These are phyloP conservation scores for Euura saliciscinereae DNA, from an alignment of 1,140 invertebrate genomes.

Conservation along the genomic window DNA sequence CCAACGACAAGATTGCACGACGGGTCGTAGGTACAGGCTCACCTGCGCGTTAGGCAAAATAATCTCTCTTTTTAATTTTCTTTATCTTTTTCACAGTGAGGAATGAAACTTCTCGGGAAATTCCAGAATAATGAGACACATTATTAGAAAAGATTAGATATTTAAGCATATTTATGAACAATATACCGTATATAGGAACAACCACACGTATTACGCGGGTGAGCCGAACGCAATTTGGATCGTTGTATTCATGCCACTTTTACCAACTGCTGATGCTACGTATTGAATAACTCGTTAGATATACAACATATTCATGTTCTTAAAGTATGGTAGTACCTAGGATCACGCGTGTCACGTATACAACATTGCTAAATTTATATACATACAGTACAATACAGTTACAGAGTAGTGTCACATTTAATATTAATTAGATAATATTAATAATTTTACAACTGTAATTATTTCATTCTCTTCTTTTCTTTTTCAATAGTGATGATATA, in stretches of 20 bases:
- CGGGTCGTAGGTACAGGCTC: neutral
- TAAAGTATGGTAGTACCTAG: constrained; percentile 25
- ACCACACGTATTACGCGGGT: neutral
- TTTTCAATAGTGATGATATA: constrained; percentile 15
- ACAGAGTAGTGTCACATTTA: constrained; percentile 40
- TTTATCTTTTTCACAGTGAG: neutral
- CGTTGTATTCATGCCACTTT: neutral
- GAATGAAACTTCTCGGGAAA: neutral
- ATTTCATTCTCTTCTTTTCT: neutral
- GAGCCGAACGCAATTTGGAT: neutral
- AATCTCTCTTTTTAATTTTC: neutral
- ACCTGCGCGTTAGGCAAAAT: neutral
- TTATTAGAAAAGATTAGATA: neutral
- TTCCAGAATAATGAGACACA: neutral
- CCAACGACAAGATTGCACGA: neutral
- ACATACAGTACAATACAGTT: constrained; percentile 39
- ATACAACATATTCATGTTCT: neutral
- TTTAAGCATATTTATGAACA: neutral
- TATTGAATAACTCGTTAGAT: neutral
- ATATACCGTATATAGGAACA: neutral
- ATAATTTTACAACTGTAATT: constrained; percentile 29
- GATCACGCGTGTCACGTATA: constrained; percentile 30
- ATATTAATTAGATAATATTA: constrained; percentile 38
- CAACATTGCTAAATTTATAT: constrained; percentile 29
- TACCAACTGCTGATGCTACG: neutral